phyloP scores from a whole-genome alignment of 2,888 invertebrate species.

The Apoda limacodes region DNA sequence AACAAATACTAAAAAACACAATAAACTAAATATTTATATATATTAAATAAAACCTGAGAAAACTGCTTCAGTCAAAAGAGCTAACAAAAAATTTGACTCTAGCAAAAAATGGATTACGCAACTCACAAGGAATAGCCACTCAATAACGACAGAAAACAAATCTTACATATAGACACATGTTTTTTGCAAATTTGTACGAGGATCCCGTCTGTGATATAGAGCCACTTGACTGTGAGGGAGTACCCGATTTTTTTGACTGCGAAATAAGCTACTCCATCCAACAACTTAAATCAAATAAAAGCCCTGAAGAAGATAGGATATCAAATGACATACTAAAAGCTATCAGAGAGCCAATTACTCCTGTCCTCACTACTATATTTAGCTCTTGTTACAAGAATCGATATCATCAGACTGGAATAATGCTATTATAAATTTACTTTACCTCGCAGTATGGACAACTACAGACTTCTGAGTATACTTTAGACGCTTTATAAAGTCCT shows the following conservation, averaged over 20 bases:
- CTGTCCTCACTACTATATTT: not conserved
- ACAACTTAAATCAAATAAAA: not conserved
- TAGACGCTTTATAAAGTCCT: no score
- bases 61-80: constrained; percentile 1
- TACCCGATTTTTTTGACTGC: not conserved
- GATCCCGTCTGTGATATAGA: no score
- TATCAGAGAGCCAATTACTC: not conserved
- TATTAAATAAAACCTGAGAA: not conserved
- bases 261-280: not conserved
- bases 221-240: not conserved
- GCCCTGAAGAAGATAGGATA: constrained; percentile 1
- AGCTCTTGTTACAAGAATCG: no score
- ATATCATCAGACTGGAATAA: constrained; percentile 1
- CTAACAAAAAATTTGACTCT: not conserved
- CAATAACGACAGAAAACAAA: not conserved
- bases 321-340: constrained; percentile 1
- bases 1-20: no score
- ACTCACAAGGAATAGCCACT: not conserved
- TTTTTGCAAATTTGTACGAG: not conserved
- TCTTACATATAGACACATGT: not conserved
- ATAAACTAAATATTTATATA: no score
- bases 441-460: no score
- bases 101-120: not conserved
- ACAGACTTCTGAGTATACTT: no score
- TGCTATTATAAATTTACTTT: not conserved